Conservation (phyloP, 2,888 invertebrate species). For the Cerastoderma edule region DNA sequence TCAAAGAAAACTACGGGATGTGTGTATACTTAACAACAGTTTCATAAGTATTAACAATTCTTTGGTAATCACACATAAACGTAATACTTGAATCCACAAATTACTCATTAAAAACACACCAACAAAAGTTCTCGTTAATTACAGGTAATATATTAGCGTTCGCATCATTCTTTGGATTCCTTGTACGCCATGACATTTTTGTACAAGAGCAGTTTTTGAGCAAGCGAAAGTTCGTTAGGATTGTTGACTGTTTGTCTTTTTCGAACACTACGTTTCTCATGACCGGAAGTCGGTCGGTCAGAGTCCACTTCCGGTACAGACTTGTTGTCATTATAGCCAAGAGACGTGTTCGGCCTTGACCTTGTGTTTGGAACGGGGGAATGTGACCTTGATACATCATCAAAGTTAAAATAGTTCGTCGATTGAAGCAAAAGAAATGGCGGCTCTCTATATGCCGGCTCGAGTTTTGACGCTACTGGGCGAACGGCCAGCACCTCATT, state of each 20-base stretch:
- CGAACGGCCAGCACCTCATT: conserved; percentile 11
- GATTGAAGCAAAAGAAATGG: conserved; percentile 49
- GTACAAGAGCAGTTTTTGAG: conserved; percentile 51
- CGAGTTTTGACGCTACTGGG: conserved; percentile 39
- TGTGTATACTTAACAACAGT: no score
- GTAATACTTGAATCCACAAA: no score
- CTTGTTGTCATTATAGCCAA: conserved; percentile 51
- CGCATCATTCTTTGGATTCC: conserved; percentile 27
- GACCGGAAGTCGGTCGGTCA: conserved; percentile 17
- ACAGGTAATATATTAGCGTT: neutral
- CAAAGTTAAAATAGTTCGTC: conserved; percentile 35
- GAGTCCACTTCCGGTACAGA: conserved; percentile 49
- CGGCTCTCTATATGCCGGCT: conserved; percentile 48
- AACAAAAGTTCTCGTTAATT: no score
- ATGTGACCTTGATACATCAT: conserved; percentile 4
- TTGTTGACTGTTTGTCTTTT: conserved; percentile 29
- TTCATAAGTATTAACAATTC: no score
- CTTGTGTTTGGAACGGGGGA: neutral
- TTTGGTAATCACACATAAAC: no score
- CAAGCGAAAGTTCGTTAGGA: conserved; percentile 52
- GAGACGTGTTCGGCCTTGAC: conserved; percentile 28
- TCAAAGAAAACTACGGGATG: no score
- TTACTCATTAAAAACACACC: no score
- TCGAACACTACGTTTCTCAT: conserved; percentile 22
- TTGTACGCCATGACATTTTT: conserved; percentile 55